phyloP scores from a whole-genome alignment of 2,113 vertebrate genomes.

The Cercocebus atys region DNA sequence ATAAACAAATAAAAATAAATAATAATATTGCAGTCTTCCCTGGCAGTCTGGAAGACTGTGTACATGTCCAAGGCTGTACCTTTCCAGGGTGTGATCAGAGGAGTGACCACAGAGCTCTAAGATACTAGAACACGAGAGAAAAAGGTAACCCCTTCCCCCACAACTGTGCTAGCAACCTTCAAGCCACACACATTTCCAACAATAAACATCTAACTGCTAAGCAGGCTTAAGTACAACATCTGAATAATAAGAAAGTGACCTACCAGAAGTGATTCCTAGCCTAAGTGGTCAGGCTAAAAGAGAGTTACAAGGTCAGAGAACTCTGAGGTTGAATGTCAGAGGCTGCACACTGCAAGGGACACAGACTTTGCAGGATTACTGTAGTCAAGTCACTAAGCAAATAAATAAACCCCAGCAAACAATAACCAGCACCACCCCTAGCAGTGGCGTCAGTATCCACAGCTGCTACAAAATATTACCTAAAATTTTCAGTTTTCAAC shows the following conservation, averaged over 20 bases:
- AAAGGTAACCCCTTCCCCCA: neutral
- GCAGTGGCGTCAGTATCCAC: neutral
- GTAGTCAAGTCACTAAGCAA: neutral
- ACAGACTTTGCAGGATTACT: neutral
- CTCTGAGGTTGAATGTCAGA: neutral
- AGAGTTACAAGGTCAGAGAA: neutral
- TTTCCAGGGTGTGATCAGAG: neutral
- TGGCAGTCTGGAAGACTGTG: neutral
- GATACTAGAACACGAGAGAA: neutral
- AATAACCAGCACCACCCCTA: neutral
- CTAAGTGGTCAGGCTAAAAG: neutral
- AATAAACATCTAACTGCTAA: neutral
- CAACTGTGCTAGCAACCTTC: neutral
- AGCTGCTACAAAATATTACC: neutral
- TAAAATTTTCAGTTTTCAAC: neutral
- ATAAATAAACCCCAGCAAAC: neutral
- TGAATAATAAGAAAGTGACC: neutral
- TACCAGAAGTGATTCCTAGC: accelerated
- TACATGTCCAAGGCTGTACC: neutral
- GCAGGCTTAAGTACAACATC: neutral
- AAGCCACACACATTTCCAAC: neutral
- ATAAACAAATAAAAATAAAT: too few species aligned
- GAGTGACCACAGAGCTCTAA: neutral
- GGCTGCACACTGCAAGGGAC: neutral
- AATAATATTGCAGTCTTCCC: too few species aligned